These are phyloP conservation scores for Brachionus paranguensis DNA, from an alignment of 1,140 invertebrate genomes.

Conservation along the genomic window DNA sequence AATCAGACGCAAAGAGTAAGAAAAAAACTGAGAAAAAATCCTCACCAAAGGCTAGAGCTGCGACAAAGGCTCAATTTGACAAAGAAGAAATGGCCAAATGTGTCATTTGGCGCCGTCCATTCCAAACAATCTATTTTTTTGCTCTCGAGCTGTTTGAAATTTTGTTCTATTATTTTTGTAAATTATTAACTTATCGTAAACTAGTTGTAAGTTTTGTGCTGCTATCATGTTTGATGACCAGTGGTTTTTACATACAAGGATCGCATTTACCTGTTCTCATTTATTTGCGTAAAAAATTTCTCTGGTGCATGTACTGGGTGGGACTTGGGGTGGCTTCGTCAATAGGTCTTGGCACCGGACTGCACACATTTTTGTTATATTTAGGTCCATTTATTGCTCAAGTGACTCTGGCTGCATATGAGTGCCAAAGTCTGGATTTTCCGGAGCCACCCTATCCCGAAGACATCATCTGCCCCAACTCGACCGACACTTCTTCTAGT, in stretches of 20 bases:
- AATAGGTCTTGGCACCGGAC: slow-evolving; percentile 90
- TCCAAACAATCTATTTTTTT: slow-evolving; percentile 77
- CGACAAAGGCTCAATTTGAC: neutral
- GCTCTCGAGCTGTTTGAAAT: slow-evolving; percentile 66
- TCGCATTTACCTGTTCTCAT: slow-evolving; percentile 60
- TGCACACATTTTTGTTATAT: slow-evolving; percentile 96
- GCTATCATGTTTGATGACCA: slow-evolving; percentile 54
- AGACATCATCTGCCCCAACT: slow-evolving; percentile 48
- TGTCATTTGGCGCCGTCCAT: slow-evolving; percentile 77
- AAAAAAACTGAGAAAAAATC: neutral
- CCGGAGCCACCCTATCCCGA: slow-evolving; percentile 69
- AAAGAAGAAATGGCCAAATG: slow-evolving; percentile 60
- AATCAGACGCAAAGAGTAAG: neutral
- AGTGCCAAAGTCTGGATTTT: slow-evolving; percentile 88
- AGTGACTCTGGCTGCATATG: slow-evolving; percentile 95
- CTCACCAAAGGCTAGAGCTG: neutral
- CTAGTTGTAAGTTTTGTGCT: slow-evolving; percentile 49
- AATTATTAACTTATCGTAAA: slow-evolving; percentile 52
- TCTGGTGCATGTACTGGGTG: slow-evolving; percentile 86
- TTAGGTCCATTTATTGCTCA: slow-evolving; percentile 63
- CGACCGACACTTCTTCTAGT: neutral
- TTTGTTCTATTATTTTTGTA: slow-evolving; percentile 50
- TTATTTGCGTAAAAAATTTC: slow-evolving; percentile 54
- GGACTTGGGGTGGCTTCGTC: slow-evolving; percentile 90
- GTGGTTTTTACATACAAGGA: slow-evolving; percentile 58